Base-by-base conservation (phyloP, 2,888 invertebrate genomes). In the Hyposoter didymator region DNA sequence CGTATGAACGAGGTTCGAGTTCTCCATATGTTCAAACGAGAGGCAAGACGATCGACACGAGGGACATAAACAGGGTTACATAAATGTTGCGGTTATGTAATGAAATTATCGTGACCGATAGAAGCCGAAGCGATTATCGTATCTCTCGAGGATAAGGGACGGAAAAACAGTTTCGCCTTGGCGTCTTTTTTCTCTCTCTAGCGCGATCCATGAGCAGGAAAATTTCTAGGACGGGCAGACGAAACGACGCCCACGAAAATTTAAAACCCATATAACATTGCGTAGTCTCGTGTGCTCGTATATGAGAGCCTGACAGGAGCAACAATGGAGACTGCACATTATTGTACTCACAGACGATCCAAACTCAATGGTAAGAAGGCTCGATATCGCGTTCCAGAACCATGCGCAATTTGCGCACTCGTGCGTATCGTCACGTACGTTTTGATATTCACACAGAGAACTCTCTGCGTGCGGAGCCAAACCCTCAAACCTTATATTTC, bases 271-370 rank as follows among this genome's bases (percentile, higher is more conserved):
- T 35, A 35, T 35, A 35, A 4, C 4, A 78, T 82, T 69, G 22
- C 70, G 72, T 43, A 72, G 72, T 52, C 47, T 72, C 45, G 39
- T 49, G 62, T 39, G 10, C n/a, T 22, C 66, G 47, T 17, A 35
- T 35, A 35, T 35, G n/a, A 59, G 45, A 22, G 35, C 43, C 49
- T 39, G 66, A 59, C 39, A 62, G 67, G 69, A 78, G 59, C 73
- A 74, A 79, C 84, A 79, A 84, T 84, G 69, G 79, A 52, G 69
- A 72, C 55, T 78, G 82, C 73, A 83, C 78, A 83, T 83, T 59
- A 55, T 78, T 62, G 35, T 22, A 66, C 45, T 78, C 8, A 10
- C 39, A 73, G 78, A 78, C 66, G 66, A 82, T 82, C 73, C 78
- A 67, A 22, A 19, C 64, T 76, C 78, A 73, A 47, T n/a, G 72